Conservation (phyloP, 92 coral and sea anemone genomes). For the Diadumene lineata region DNA sequence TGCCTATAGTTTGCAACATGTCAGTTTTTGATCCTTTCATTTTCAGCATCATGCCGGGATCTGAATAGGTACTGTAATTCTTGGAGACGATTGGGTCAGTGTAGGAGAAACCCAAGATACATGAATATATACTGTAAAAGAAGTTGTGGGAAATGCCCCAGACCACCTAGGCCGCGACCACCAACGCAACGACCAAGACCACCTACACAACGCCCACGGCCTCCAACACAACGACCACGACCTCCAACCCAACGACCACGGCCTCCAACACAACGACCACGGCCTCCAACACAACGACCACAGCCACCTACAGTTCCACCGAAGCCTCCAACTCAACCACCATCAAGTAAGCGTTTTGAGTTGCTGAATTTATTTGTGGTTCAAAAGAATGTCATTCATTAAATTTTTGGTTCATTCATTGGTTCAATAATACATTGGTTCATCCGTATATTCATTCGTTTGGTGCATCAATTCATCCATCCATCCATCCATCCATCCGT, state of each 20-base stretch:
- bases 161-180: slow-evolving; percentile 56
- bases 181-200: slow-evolving; percentile 50
- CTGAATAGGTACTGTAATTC: slow-evolving; percentile 20
- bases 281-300: neutral
- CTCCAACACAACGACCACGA: slow-evolving; percentile 40
- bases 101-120: slow-evolving; percentile 42
- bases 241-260: slow-evolving; percentile 26
- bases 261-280: slow-evolving; percentile 17
- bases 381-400: too few species aligned
- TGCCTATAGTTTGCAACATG: too few species aligned
- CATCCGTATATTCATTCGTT: too few species aligned
- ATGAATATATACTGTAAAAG: slow-evolving; percentile 45
- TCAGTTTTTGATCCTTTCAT: neutral
- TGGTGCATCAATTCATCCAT: too few species aligned
- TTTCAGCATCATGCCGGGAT: slow-evolving; percentile 34
- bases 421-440: too few species aligned
- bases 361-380: too few species aligned
- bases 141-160: slow-evolving; percentile 59
- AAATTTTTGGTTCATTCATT: too few species aligned
- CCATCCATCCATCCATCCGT: too few species aligned
- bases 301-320: neutral
- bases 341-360: neutral
- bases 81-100: slow-evolving; percentile 55
- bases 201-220: slow-evolving; percentile 43
- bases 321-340: neutral